phyloP scores from a whole-genome alignment of 2,888 invertebrate species.

The Leucophenga maculata region DNA sequence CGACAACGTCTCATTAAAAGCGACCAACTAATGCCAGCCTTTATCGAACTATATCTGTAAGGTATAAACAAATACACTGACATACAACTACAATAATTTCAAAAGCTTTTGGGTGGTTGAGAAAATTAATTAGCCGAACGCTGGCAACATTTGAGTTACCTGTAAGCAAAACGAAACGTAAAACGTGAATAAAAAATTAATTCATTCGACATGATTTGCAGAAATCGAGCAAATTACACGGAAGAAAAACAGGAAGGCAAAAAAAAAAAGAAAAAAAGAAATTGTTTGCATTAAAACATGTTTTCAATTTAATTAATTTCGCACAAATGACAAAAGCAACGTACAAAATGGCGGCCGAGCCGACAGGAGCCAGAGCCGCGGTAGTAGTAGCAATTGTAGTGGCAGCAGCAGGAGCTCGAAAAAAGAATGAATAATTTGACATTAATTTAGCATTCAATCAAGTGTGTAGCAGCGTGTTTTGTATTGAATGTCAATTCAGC shows the following conservation, averaged over 20 bases:
- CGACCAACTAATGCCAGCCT: too few relatives aligned
- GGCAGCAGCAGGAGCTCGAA: not conserved
- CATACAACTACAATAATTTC: too few relatives aligned
- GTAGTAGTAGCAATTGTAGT: too few relatives aligned
- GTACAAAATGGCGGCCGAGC: not conserved
- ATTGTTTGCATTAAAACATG: constrained; percentile 1
- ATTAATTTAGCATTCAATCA: constrained; percentile 22
- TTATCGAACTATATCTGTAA: too few relatives aligned
- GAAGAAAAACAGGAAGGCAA: not conserved
- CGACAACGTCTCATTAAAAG: too few relatives aligned
- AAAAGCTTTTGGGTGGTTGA: too few relatives aligned
- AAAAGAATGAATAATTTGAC: not conserved
- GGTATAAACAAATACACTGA: too few relatives aligned
- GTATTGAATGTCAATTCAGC: too few relatives aligned
- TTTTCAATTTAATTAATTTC: constrained; percentile 14
- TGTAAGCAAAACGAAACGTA: not conserved
- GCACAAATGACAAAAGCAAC: not conserved
- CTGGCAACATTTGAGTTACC: not conserved
- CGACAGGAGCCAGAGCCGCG: too few relatives aligned
- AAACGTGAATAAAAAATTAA: too few relatives aligned
- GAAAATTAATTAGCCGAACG: constrained; percentile 15
- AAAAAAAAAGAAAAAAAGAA: too few relatives aligned
- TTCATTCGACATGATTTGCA: too few relatives aligned
- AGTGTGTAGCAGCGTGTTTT: not conserved
- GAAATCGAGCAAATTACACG: not conserved